Evolutionary conservation across 2,797 vertebrate species (phyloP).

Genomic region (Galago senegalensis): DNA sequence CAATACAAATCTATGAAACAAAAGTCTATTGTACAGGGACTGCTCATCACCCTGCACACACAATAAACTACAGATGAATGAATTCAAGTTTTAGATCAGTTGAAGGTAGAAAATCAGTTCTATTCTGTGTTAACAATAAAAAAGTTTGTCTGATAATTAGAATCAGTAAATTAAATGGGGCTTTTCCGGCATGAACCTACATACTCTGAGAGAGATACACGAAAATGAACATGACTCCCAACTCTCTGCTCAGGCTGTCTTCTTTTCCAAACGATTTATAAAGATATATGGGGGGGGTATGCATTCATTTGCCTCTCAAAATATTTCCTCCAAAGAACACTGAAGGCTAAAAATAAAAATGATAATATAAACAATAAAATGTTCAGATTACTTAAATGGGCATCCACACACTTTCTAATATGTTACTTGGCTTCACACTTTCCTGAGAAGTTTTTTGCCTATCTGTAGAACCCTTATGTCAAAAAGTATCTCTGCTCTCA

Average conservation of each 20-base stretch:
- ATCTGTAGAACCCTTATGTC: neutral
- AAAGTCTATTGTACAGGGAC: neutral
- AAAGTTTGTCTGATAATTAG: neutral
- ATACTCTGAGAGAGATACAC: neutral
- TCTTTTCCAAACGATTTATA: constrained; percentile 2
- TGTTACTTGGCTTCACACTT: neutral
- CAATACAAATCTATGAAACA: neutral
- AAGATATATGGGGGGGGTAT: neutral
- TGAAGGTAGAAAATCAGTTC: neutral
- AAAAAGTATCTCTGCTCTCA: neutral
- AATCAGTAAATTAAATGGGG: neutral
- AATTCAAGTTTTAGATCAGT: neutral
- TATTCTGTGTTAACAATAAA: neutral
- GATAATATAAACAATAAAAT: neutral
- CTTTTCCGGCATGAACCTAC: neutral
- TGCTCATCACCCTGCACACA: neutral
- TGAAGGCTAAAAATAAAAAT: neutral
- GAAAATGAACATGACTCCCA: neutral
- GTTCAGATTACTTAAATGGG: neutral
- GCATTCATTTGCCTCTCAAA: neutral
- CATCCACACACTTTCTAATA: neutral
- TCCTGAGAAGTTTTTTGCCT: neutral
- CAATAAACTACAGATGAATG: neutral
- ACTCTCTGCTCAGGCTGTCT: neutral
- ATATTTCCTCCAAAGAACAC: neutral